Percentiles rank a stretch among this genome's conserved stretches.
Evolutionary conservation across 2,797 vertebrate species (phyloP).

Genomic region (Limosa lapponica): DNA sequence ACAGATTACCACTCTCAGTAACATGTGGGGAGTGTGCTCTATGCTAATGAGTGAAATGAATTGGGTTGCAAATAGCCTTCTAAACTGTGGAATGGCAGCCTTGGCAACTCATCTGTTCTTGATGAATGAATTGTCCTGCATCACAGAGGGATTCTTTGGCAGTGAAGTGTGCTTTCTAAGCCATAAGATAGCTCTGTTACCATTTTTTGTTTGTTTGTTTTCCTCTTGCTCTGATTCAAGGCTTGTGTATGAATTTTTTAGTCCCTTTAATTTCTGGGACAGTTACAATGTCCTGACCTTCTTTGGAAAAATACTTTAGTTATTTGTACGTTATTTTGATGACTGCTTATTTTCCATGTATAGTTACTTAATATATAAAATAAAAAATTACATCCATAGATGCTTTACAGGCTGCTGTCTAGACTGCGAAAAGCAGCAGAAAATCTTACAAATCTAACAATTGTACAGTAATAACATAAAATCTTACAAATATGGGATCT

Average conservation of each 20-base stretch:
- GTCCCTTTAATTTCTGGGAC: background rate
- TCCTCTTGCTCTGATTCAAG: background rate
- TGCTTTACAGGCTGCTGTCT: slow-evolving; percentile 40
- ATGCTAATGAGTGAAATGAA: background rate
- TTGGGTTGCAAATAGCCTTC: background rate
- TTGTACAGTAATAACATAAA: background rate
- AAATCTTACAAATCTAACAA: slow-evolving; percentile 50
- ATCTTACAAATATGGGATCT: slow-evolving; percentile 54
- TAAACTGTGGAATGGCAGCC: rapidly evolving
- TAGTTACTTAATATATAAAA: slow-evolving; percentile 38
- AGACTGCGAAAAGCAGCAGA: slow-evolving; percentile 58
- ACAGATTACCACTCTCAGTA: background rate
- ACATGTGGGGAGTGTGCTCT: background rate
- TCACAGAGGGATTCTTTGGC: background rate
- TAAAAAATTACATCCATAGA: slow-evolving; percentile 33
- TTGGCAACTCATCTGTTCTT: background rate
- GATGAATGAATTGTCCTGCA: background rate
- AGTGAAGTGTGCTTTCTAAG: background rate
- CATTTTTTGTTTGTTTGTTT: background rate
- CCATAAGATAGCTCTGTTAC: background rate
- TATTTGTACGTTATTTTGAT: background rate
- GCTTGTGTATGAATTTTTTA: background rate
- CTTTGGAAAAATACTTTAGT: background rate
- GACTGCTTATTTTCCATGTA: background rate
- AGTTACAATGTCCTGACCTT: background rate